These are phyloP conservation scores for Muricea muricata DNA, from an alignment of 92 coral and sea anemone genomes.

Conservation along the genomic window DNA sequence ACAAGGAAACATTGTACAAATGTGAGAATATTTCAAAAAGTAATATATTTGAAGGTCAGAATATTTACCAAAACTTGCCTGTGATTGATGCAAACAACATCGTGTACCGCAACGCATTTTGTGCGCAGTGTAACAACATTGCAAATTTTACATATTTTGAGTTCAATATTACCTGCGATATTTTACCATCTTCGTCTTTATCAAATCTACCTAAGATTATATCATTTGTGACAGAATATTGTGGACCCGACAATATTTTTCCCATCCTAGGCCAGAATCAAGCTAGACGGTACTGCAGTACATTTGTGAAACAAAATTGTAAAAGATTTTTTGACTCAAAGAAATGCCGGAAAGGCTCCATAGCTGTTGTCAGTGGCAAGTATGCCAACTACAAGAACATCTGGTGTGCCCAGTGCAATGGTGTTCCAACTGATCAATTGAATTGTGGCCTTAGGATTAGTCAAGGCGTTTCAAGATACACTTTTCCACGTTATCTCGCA, in stretches of 20 bases:
- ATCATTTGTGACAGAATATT: not conserved
- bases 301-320: not conserved
- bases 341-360: not conserved
- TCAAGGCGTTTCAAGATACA: not conserved
- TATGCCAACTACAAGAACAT: not conserved
- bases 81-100: slow-evolving; percentile 4
- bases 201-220: not conserved
- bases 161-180: not conserved
- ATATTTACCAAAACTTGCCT: not conserved
- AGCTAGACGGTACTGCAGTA: slow-evolving; percentile 29
- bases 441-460: not conserved
- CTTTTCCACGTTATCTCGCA: not conserved
- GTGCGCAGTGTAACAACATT: slow-evolving; percentile 19
- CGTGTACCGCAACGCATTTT: slow-evolving; percentile 16
- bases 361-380: not conserved
- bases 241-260: not conserved
- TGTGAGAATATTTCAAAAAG: not conserved
- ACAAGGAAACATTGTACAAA: not conserved
- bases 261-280: not conserved
- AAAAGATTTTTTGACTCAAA: not conserved
- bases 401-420: slow-evolving; percentile 22
- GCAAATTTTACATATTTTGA: not conserved
- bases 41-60: not conserved
- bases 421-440: not conserved
- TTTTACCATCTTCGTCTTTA: not conserved